A percentile compares a stretch with the other conserved stretches of the same genome.
Evolutionary conservation across 2,797 vertebrate genomes (phyloP).

Genomic region (Paramormyrops hopkinsi): DNA sequence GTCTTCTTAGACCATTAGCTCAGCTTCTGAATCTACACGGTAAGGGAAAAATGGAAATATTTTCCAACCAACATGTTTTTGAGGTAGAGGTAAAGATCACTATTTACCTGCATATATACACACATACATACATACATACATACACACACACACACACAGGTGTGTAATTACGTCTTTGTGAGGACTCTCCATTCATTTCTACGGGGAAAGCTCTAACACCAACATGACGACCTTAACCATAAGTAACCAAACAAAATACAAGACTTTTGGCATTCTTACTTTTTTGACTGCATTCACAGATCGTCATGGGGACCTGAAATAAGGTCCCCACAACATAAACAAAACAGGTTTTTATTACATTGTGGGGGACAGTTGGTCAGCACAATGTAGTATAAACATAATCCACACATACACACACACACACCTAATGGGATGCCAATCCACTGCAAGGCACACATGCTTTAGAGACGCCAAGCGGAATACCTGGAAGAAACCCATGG

Average conservation of each 20-base stretch:
- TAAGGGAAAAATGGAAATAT: neutral
- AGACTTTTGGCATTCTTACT: neutral
- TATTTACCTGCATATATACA: neutral
- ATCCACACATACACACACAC: neutral
- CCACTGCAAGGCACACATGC: neutral
- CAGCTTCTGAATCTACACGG: neutral
- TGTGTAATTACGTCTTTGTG: neutral
- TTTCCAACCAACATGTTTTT: neutral
- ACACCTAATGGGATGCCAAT: neutral
- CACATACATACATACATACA: neutral
- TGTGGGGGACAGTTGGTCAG: neutral
- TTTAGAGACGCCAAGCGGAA: neutral
- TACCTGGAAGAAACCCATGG: neutral
- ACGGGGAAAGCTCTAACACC: neutral
- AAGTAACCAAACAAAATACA: neutral
- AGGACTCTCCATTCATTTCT: neutral
- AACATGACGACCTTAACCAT: neutral
- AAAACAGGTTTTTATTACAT: neutral
- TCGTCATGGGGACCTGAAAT: neutral
- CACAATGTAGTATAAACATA: neutral
- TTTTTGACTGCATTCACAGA: neutral
- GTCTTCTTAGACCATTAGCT: neutral
- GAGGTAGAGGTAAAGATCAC: neutral
- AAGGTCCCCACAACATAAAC: neutral
- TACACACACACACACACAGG: neutral